Percentiles rank a stretch among this genome's conserved stretches.
phyloP scores from a whole-genome alignment of 2,797 vertebrate species.

The Peromyscus melanophrys region DNA sequence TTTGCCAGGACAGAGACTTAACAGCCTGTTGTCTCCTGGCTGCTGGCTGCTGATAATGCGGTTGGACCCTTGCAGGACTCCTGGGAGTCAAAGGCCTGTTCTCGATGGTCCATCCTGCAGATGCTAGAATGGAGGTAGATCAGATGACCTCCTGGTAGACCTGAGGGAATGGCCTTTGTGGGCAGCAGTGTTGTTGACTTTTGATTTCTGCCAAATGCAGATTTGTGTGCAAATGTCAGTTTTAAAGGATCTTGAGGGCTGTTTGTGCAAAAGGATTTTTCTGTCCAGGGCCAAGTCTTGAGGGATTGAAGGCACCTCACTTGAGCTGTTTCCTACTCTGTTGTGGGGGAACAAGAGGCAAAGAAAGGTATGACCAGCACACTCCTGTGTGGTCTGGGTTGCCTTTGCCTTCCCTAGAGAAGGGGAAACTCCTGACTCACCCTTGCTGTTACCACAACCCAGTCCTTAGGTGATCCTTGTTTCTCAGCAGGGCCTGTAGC shows the following conservation, averaged over 20 bases:
- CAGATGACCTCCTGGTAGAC: neutral
- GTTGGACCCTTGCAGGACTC: neutral
- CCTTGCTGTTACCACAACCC: neutral
- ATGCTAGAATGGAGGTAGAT: neutral
- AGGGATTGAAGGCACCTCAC: neutral
- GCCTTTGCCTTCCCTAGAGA: neutral
- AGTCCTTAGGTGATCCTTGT: neutral
- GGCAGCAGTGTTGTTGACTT: neutral
- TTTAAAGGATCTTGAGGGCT: slow-evolving; percentile 5
- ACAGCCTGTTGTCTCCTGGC: neutral
- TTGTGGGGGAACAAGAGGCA: neutral
- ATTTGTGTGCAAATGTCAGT: neutral
- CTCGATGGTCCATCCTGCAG: neutral
- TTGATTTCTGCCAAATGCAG: slow-evolving; percentile 39
- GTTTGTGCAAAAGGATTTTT: neutral
- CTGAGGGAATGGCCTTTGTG: neutral
- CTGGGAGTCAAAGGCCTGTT: neutral
- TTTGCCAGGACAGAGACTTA: slow-evolving; percentile 41
- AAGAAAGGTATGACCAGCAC: neutral
- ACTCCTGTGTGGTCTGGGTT: neutral
- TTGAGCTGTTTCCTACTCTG: neutral
- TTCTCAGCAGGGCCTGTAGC: neutral
- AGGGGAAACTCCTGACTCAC: neutral
- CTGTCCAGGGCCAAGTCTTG: neutral
- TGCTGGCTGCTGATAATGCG: neutral